phyloP scores from a whole-genome alignment of 2,113 vertebrate genomes.

The Ondatra zibethicus region DNA sequence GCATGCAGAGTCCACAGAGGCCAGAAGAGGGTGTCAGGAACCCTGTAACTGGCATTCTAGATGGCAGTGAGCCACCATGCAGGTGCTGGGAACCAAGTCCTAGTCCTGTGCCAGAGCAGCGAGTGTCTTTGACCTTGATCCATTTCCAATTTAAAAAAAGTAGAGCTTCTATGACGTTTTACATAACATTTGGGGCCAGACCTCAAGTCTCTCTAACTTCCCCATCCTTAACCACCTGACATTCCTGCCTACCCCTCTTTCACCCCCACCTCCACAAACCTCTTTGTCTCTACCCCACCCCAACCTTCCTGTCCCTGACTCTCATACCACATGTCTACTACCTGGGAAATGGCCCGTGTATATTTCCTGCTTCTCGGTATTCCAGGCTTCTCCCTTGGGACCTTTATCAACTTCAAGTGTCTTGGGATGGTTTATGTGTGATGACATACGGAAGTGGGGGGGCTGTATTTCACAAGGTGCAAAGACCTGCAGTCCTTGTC shows the following conservation, averaged over 20 bases:
- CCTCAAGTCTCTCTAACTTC: no score
- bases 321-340: neutral
- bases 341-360: neutral
- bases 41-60: neutral
- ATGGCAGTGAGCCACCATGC: neutral
- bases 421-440: neutral
- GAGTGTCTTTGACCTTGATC: neutral
- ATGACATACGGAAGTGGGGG: neutral
- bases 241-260: neutral
- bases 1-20: neutral
- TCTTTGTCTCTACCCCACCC: neutral
- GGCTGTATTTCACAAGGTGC: neutral
- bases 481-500: neutral
- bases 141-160: neutral
- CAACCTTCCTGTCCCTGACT: neutral
- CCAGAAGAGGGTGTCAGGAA: neutral
- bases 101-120: neutral
- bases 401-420: neutral
- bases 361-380: neutral
- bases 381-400: neutral
- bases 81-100: neutral
- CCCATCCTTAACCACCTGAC: neutral
- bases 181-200: neutral
- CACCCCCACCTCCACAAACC: neutral
- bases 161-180: neutral